These are phyloP conservation scores for Pegoplata infirma DNA, from an alignment of 2,888 invertebrate genomes.

Conservation along the genomic window DNA sequence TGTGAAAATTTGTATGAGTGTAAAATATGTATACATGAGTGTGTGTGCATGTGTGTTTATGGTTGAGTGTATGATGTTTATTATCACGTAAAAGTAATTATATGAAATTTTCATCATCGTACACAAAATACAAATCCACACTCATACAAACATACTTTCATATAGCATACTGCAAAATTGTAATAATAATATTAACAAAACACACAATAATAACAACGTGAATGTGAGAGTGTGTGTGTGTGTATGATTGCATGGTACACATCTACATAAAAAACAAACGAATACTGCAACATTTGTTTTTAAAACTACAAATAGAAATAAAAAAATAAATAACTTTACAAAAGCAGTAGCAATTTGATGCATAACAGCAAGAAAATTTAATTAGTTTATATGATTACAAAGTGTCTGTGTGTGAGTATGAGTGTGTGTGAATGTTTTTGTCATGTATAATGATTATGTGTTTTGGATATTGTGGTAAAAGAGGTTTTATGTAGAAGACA, in stretches of 20 bases:
- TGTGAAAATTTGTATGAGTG: slow-evolving; percentile 1
- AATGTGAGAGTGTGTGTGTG: neutral
- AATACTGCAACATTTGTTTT: slow-evolving; percentile 21
- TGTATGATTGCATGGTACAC: neutral
- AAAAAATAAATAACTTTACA: neutral
- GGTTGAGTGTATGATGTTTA: slow-evolving; percentile 45
- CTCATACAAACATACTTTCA: neutral
- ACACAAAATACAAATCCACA: neutral
- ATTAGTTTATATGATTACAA: slow-evolving; percentile 43
- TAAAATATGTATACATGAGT: neutral
- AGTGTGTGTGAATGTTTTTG: neutral
- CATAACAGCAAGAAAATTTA: slow-evolving; percentile 9
- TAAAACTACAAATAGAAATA: neutral
- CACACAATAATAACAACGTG: slow-evolving; percentile 19
- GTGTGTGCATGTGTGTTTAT: slow-evolving; percentile 5
- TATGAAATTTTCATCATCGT: slow-evolving; percentile 48
- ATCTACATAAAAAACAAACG: neutral
- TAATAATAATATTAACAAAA: slow-evolving; percentile 50
- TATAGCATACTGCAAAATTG: slow-evolving; percentile 13
- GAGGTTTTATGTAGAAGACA: neutral
- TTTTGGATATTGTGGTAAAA: neutral
- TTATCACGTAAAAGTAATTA: slow-evolving; percentile 61
- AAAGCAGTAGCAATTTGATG: slow-evolving; percentile 25
- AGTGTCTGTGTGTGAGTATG: neutral
- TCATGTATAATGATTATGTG: neutral